Base-by-base conservation (phyloP, 2,888 invertebrate genomes). In the Eupeodes latifasciatus region DNA sequence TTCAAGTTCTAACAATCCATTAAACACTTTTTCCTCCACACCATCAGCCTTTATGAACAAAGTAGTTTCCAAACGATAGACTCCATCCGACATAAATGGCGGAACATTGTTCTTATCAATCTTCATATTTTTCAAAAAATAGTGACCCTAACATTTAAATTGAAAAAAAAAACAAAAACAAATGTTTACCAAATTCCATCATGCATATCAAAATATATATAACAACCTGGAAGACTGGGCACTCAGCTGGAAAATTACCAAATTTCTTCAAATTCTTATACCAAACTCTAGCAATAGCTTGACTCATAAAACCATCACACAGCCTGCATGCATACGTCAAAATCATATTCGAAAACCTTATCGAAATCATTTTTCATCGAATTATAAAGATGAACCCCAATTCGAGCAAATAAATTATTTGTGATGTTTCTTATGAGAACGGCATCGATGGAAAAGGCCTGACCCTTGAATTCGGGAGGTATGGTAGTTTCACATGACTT, bases 271-370 rank as follows among this genome's bases (percentile, higher is more conserved):
- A 0, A 72, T 72, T 72, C 27, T 5, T 57, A 47, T 72, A 72
- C 71, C 71, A 72, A 44, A 27, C 10, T 12, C 71, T 44, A 27
- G 57, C 71, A 57, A 72, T 72, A 5, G 71, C 53, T n/a, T 72
- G 55, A 57, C 71, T 57, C 71, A 72, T 72, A 11, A 72, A 57
- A 14, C 71, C 71, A 44, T 72, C 71, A 57, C 71, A 72, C 9
- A 72, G 14, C 12, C 71, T 7, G n/a, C 71, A 72, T 7, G n/a
- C 71, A 72, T 14, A 57, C 1, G 44, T 72, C 57, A 27, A 72
- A 72, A 27, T 72, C 71, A 14, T 55, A 57, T n/a, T 72, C 14
- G 11, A 57, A 72, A 16, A 72, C 9, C 47, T 72, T 2, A 27
- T 57, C 40, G 11, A 55, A 47, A 4, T 19, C 44, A 47, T 47